Evolutionary conservation across 2,113 vertebrate species (phyloP).

Genomic region (Tretioscincus oriximinensis): DNA sequence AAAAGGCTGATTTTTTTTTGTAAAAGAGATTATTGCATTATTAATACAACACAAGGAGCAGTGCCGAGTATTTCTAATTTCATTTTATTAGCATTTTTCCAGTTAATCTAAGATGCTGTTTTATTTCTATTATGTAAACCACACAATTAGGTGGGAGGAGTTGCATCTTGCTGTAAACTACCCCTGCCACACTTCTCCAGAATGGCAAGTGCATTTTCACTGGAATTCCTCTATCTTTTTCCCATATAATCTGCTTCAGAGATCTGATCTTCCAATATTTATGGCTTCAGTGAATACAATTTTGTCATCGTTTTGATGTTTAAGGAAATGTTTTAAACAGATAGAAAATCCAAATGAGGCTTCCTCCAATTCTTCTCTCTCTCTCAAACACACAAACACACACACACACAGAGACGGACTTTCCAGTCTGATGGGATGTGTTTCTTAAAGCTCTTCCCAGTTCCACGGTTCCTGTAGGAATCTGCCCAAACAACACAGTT

Average conservation of each 20-base stretch:
- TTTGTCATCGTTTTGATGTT: slow-evolving; percentile 22
- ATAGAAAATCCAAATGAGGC: slow-evolving; percentile 57
- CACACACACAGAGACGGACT: slow-evolving; percentile 26
- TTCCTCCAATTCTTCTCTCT: slow-evolving; percentile 46
- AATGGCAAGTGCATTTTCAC: slow-evolving; percentile 32
- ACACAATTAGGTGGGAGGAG: not conserved
- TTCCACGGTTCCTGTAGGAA: slow-evolving; percentile 70
- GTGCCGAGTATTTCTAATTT: not conserved
- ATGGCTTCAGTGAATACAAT: slow-evolving; percentile 39
- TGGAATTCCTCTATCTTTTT: slow-evolving; percentile 17
- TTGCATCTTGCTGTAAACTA: not conserved
- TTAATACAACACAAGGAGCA: slow-evolving; percentile 6
- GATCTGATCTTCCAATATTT: slow-evolving; percentile 39
- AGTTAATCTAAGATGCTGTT: slow-evolving; percentile 31
- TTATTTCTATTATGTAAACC: slow-evolving; percentile 31
- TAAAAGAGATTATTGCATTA: not conserved
- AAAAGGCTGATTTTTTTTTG: not conserved
- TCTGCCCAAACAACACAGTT: slow-evolving; percentile 79
- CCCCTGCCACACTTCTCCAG: not conserved
- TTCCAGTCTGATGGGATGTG: slow-evolving; percentile 51
- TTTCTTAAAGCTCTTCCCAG: slow-evolving; percentile 64
- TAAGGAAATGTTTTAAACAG: slow-evolving; percentile 52
- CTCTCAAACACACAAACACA: too few relatives aligned
- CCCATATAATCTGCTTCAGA: not conserved
- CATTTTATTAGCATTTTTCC: not conserved